phyloP scores from a whole-genome alignment of 2,113 vertebrate species.

The Paramormyrops kingsleyae region DNA sequence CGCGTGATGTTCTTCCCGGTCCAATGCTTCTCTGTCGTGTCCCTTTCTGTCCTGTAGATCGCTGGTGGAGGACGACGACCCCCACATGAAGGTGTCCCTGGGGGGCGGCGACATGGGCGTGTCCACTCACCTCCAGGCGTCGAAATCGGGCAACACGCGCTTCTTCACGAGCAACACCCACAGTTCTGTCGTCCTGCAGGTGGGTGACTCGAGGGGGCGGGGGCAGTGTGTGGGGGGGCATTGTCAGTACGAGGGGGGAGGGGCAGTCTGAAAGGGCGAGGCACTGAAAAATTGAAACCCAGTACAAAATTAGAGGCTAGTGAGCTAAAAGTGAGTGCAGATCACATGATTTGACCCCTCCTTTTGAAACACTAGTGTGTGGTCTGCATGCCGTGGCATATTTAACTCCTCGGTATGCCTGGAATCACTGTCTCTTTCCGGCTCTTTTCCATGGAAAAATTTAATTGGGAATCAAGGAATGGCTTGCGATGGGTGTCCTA shows the following conservation, averaged over 20 bases:
- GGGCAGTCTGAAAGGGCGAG: neutral
- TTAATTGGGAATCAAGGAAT: neutral
- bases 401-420: neutral
- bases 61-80: slow-evolving; percentile 97
- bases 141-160: slow-evolving; percentile 89
- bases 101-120: slow-evolving; percentile 93
- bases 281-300: neutral
- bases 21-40: neutral
- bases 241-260: neutral
- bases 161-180: slow-evolving; percentile 99
- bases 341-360: neutral
- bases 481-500: neutral
- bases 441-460: neutral
- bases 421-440: neutral
- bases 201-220: slow-evolving; percentile 42
- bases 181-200: slow-evolving; percentile 96
- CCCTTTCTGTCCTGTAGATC: slow-evolving; percentile 63
- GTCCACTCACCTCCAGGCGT: slow-evolving; percentile 91
- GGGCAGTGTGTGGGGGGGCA: neutral
- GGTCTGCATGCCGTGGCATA: neutral
- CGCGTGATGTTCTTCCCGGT: neutral
- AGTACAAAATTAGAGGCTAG: neutral
- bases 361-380: neutral
- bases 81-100: slow-evolving; percentile 95
- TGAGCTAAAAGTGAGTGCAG: neutral